phyloP scores from a whole-genome alignment of 2,888 invertebrate genomes.

The Orthosia incerta region DNA sequence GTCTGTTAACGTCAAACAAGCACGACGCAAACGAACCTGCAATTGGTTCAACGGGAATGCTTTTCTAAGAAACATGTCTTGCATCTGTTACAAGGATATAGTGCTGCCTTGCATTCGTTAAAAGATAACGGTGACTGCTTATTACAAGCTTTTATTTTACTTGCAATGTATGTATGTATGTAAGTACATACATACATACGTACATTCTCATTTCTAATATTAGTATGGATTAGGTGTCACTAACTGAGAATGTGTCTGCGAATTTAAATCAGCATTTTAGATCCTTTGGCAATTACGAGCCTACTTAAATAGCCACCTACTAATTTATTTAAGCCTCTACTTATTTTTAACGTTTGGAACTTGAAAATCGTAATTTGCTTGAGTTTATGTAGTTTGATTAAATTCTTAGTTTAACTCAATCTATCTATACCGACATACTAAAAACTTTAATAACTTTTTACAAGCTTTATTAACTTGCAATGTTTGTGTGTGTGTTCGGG shows the following conservation, averaged over 20 bases:
- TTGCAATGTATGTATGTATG: too few relatives aligned
- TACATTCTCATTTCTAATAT: too few relatives aligned
- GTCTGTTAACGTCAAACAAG: conserved; percentile 70
- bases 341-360: neutral
- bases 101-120: conserved; percentile 39
- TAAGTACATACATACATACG: too few relatives aligned
- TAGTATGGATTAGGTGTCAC: too few relatives aligned
- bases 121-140: conserved; percentile 24
- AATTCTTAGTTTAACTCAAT: neutral
- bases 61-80: conserved; percentile 61
- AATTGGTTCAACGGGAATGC: conserved; percentile 69
- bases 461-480: too few relatives aligned
- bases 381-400: neutral
- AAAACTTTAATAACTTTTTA: too few relatives aligned
- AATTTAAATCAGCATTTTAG: conserved; percentile 13
- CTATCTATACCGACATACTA: neutral
- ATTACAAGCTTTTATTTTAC: too few relatives aligned
- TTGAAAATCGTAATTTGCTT: conserved; percentile 5
- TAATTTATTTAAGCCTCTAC: conserved; percentile 14
- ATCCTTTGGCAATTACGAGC: neutral
- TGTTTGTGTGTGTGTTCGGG: too few relatives aligned
- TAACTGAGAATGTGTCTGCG: neutral
- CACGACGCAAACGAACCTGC: conserved; percentile 58
- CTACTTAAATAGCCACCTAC: neutral
- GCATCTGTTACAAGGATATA: conserved; percentile 55